phyloP scores from a whole-genome alignment of 2,113 vertebrate genomes.

The Felis catus region DNA sequence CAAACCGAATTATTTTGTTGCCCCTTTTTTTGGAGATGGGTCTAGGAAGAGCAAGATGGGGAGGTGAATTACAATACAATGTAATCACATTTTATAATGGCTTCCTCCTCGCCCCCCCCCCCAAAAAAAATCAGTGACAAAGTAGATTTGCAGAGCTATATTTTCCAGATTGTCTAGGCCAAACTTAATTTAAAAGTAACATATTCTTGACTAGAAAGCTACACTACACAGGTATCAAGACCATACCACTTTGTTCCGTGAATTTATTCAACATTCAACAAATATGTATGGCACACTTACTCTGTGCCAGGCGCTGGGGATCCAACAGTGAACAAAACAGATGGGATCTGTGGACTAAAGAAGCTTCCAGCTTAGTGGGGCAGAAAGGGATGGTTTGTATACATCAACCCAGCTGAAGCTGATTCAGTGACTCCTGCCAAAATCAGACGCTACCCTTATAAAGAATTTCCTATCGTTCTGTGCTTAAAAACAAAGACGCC shows the following conservation, averaged over 20 bases:
- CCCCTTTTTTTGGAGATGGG: background rate
- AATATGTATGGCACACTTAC: background rate
- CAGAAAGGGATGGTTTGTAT: background rate
- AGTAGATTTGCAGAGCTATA: background rate
- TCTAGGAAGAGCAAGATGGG: background rate
- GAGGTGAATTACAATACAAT: background rate
- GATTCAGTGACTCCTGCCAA: constrained; percentile 25
- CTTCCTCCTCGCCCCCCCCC: rapidly evolving
- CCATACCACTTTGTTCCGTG: background rate
- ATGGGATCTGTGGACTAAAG: background rate
- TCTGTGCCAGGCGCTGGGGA: background rate
- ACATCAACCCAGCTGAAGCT: background rate
- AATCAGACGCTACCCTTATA: background rate
- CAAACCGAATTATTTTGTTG: background rate
- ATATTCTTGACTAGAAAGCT: background rate
- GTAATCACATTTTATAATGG: background rate
- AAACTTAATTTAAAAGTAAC: constrained; percentile 49
- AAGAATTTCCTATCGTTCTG: background rate
- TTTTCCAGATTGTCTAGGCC: constrained; percentile 37
- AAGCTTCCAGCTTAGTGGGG: background rate
- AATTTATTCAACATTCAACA: constrained; percentile 51
- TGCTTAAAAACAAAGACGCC: background rate
- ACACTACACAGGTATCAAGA: background rate
- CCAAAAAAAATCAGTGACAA: background rate
- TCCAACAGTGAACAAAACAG: background rate